A percentile compares a stretch with the other conserved stretches of the same genome.
Evolutionary conservation across 2,797 vertebrate genomes (phyloP).

Genomic region (Chiroxiphia lanceolata): DNA sequence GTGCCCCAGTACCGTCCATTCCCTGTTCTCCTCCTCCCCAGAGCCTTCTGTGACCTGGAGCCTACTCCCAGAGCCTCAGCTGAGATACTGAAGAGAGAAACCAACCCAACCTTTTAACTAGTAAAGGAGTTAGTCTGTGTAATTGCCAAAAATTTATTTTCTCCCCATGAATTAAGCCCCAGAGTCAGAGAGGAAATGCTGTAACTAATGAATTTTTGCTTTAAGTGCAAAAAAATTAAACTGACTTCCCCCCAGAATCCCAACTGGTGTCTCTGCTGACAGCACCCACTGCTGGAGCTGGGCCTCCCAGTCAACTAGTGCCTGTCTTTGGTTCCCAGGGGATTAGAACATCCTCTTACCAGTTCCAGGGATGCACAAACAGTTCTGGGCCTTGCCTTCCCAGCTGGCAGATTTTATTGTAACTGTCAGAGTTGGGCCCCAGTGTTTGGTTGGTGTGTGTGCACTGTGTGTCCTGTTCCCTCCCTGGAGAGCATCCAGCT

Average conservation of each 20-base stretch:
- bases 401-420: not conserved
- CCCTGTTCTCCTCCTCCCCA: not conserved
- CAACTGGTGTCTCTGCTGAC: not conserved
- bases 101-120: not conserved
- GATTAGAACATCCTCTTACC: too few species aligned
- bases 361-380: not conserved
- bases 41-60: not conserved
- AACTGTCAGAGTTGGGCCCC: not conserved
- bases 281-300: not conserved
- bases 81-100: not conserved
- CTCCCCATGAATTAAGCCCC: not conserved
- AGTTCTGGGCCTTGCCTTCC: not conserved
- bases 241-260: not conserved
- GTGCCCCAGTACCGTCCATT: not conserved
- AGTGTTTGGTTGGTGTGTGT: too few species aligned
- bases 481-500: not conserved
- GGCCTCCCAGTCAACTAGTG: not conserved
- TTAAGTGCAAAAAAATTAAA: not conserved
- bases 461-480: rapidly evolving
- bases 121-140: not conserved
- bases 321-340: too few species aligned
- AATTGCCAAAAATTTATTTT: not conserved
- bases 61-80: not conserved
- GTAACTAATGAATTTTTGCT: not conserved
- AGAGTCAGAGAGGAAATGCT: not conserved